Conservation (phyloP, 2,113 vertebrate species). For the Numenius arquata region DNA sequence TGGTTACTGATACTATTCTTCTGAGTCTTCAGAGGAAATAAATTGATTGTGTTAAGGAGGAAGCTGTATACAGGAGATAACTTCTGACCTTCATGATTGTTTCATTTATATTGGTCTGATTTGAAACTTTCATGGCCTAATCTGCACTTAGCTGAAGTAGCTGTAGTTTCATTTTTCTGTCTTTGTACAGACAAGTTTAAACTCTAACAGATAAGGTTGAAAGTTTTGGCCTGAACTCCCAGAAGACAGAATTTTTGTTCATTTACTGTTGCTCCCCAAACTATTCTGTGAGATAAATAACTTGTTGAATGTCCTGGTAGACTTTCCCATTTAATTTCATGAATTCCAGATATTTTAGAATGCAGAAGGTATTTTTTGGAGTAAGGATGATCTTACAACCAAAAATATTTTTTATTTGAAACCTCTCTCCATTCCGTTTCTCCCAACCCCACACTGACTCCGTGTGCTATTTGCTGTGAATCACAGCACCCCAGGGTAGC, state of each 20-base stretch:
- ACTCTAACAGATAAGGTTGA: neutral
- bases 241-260: neutral
- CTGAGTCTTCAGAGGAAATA: constrained; percentile 24
- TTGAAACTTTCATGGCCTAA: neutral
- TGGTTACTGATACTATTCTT: constrained; percentile 54
- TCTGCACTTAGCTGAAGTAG: neutral
- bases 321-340: neutral
- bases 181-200: neutral
- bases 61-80: neutral
- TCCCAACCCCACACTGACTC: neutral
- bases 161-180: neutral
- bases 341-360: neutral
- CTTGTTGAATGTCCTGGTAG: neutral
- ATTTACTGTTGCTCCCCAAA: neutral
- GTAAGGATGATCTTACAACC: neutral
- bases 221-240: neutral
- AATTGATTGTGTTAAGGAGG: neutral
- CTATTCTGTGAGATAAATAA: neutral
- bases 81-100: neutral
- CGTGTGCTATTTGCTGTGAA: neutral
- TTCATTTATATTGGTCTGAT: neutral
- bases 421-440: neutral
- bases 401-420: neutral
- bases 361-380: neutral
- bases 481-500: neutral